Evolutionary conservation across 1,140 invertebrate species (phyloP), one percentile per base, ranked within the genome.

Genomic region (Brachionus angularis): DNA sequence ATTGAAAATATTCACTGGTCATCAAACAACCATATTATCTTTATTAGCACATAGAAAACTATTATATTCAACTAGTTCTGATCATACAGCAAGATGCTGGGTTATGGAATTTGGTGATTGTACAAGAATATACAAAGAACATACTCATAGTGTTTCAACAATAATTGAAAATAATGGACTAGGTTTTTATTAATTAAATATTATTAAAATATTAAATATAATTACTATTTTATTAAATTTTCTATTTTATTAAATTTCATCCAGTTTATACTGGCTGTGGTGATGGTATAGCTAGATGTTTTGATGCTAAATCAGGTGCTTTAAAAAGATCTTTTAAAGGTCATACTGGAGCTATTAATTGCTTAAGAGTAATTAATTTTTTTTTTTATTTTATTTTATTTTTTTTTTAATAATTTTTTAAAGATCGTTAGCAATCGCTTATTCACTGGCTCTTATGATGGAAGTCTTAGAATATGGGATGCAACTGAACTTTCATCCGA

Each of bases 41-140:
- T 76, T 85, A 74, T 75, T 81, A 74, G 79, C 82, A 21, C 76
- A 81, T 4, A 84, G 84, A 73, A 81, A 83, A 62, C 81, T 85
- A 23, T 74, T 85, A 62, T 85, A 85, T 76, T 83, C 83, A 0
- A 83, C 83, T 44, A 84, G 83, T 74, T 78, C 79, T 0, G 85
- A 85, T 73, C 79, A 81, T 61, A 85, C 83, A 1, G 84, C 79
- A 18, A 74, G 83, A 67, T 83, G 83, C 18, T 85, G 84, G 84
- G 83, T 85, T 1, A 79, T 82, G 23, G 84, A 85, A 50, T 85
- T 84, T 75, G 85, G 84, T 1, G 84, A 85, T 74, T 84, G 82
- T 62, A 85, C 84, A 0, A 75, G 84, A 64, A 74, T 82, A 0
- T 85, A 82, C 75, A 79, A 79, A 74, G 83, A 82, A 2, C 83